Base-by-base conservation (phyloP, 1,140 invertebrate species). In the Protaetia brevitarsis region DNA sequence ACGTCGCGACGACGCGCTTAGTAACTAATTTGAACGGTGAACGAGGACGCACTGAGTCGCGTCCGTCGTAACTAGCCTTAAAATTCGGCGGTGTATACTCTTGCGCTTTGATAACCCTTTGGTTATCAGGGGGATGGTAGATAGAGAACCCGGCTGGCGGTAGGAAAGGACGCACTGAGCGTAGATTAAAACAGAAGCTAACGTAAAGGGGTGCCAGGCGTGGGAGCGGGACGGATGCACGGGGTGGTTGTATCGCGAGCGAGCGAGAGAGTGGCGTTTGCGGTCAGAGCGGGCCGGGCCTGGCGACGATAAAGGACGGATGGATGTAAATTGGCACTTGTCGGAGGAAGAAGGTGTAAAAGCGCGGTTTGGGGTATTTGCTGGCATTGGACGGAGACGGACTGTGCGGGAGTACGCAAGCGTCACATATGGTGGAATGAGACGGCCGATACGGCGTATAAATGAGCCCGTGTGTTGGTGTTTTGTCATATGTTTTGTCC, bases 181-280 rank as follows among this genome's bases (percentile, higher is more conserved):
- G 70, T 70, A 77, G 76, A 77, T 77, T 77, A 77, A 77, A 77
- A 76, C 75, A 75, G 76, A 76, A 77, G 75, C 75, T 68, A 77
- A 76, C 75, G 75, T 76, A 74, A 77, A 76, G 74, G 74, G 74
- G 74, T 74, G 41, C 10, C 13, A 73, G 69, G 70, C 57, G 71
- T 71, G 58, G 64, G 69, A 76, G 66, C 64, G 68, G 71, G 76
- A 76, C 28, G 67, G 66, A 66, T 13, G 45, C 19, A 64, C 51
- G 65, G 64, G 63, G 63, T 64, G 63, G 56, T 64, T 66, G 63
- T 61, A 36, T 62, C 29, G 66, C 6, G 68, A 60, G 60, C 29
- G 66, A 73, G 70, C 63, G 67, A 74, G 76, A 73, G 66, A 67
- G 68, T 70, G 65, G 70, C 66, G 68, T 73, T 70, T 79, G 77